Percentiles rank a stretch among this genome's conserved stretches.
Evolutionary conservation across 2,888 invertebrate species (phyloP).

Genomic region (Sycophila texana): DNA sequence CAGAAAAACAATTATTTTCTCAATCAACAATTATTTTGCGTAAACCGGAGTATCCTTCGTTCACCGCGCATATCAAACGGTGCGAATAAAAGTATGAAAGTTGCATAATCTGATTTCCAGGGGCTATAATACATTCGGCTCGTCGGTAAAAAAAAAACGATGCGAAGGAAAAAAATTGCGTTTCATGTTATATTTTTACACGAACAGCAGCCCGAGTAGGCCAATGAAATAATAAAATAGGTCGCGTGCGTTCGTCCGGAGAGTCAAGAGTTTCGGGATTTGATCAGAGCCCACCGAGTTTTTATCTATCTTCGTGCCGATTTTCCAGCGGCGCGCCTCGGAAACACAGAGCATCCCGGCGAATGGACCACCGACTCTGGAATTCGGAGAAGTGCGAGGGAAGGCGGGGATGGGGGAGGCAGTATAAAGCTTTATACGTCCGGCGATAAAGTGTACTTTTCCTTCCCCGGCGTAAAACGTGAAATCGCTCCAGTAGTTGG

Average conservation of each 20-base stretch:
- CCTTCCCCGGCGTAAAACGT: slow-evolving; percentile 57
- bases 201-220: too few species aligned
- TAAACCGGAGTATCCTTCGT: background rate
- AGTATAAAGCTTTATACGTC: slow-evolving; percentile 54
- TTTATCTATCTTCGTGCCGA: slow-evolving; percentile 45
- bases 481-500: slow-evolving; percentile 51
- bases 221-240: slow-evolving; percentile 26
- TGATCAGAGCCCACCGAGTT: slow-evolving; percentile 21
- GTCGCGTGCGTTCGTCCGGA: background rate
- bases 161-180: background rate
- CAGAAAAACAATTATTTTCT: too few species aligned
- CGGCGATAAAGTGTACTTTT: slow-evolving; percentile 60
- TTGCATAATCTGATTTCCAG: too few species aligned
- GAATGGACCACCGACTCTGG: background rate
- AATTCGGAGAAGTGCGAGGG: background rate
- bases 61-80: background rate
- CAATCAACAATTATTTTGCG: too few species aligned
- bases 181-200: background rate
- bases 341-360: too few species aligned
- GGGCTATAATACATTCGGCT: background rate
- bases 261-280: slow-evolving; percentile 10
- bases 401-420: slow-evolving; percentile 9
- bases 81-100: too few species aligned
- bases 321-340: slow-evolving; percentile 2
- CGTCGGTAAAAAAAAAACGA: too few species aligned